A percentile compares a stretch with the other conserved stretches of the same genome.
phyloP scores from a whole-genome alignment of 1,140 invertebrate species.

The Cherax quadricarinatus region DNA sequence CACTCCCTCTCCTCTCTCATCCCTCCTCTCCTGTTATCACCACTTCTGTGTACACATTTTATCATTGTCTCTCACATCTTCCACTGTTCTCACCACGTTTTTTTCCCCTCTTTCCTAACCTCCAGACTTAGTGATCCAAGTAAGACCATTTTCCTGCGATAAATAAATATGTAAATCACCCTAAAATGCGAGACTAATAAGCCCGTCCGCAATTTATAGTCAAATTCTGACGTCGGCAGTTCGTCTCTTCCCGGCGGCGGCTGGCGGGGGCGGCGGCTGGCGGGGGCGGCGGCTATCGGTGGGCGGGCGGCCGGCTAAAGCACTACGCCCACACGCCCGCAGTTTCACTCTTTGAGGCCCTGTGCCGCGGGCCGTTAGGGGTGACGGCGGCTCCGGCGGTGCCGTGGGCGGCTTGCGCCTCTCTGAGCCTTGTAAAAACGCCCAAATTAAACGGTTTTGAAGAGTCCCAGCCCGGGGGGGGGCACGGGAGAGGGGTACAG shows the following conservation, averaged over 20 bases:
- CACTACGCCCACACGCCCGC: constrained; percentile 4
- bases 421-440: constrained; percentile 67
- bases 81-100: not conserved
- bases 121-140: constrained; percentile 54
- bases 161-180: constrained; percentile 73
- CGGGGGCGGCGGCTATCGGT: constrained; percentile 39
- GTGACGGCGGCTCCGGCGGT: constrained; percentile 22
- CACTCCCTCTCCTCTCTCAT: no score
- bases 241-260: constrained; percentile 57
- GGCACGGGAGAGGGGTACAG: no score
- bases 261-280: constrained; percentile 20
- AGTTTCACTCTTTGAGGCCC: constrained; percentile 47
- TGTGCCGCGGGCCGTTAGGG: constrained; percentile 43
- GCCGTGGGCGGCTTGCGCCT: constrained; percentile 49
- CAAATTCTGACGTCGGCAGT: constrained; percentile 72
- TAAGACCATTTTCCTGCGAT: constrained; percentile 67
- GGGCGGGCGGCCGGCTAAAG: not conserved
- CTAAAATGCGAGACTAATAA: constrained; percentile 71
- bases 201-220: constrained; percentile 71
- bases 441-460: constrained; percentile 72
- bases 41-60: not conserved
- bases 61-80: not conserved
- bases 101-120: not conserved
- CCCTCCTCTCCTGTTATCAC: no score
- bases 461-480: constrained; percentile 40